Conservation (phyloP, 2,888 invertebrate species). For the Conchocele bisecta region DNA sequence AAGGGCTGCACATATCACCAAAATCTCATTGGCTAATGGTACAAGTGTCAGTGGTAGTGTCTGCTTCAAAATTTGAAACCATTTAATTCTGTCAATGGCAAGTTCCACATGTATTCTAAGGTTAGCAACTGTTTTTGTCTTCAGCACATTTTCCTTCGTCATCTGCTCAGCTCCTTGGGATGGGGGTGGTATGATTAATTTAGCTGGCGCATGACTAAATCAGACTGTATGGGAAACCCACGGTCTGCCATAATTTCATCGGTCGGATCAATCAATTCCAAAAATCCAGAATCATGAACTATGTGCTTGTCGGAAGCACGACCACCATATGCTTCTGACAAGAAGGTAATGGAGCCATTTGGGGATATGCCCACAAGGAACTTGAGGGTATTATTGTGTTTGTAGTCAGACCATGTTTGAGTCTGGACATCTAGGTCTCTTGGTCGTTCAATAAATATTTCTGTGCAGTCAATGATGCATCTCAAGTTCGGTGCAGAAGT, state of each 20-base stretch:
- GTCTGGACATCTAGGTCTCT: constrained; percentile 30
- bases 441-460: constrained; percentile 41
- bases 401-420: constrained; percentile 43
- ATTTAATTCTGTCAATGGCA: constrained; percentile 36
- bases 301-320: constrained; percentile 49
- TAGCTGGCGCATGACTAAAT: constrained; percentile 17
- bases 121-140: constrained; percentile 35
- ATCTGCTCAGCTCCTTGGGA: constrained; percentile 12
- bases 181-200: constrained; percentile 34
- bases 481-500: constrained; percentile 17
- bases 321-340: constrained; percentile 49
- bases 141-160: neutral
- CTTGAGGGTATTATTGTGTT: constrained; percentile 54
- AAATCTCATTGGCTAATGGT: too few relatives aligned
- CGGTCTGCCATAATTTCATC: constrained; percentile 54
- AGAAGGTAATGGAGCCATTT: constrained; percentile 37
- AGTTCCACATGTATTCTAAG: constrained; percentile 43
- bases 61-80: too few relatives aligned
- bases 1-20: too few relatives aligned
- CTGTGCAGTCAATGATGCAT: constrained; percentile 45
- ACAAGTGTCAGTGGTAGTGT: too few relatives aligned
- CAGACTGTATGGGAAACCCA: constrained; percentile 44
- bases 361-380: constrained; percentile 50
- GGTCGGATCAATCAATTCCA: constrained; percentile 27
- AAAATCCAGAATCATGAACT: constrained; percentile 29